phyloP scores from a whole-genome alignment of 2,113 vertebrate genomes.

The Melierax canorus region DNA sequence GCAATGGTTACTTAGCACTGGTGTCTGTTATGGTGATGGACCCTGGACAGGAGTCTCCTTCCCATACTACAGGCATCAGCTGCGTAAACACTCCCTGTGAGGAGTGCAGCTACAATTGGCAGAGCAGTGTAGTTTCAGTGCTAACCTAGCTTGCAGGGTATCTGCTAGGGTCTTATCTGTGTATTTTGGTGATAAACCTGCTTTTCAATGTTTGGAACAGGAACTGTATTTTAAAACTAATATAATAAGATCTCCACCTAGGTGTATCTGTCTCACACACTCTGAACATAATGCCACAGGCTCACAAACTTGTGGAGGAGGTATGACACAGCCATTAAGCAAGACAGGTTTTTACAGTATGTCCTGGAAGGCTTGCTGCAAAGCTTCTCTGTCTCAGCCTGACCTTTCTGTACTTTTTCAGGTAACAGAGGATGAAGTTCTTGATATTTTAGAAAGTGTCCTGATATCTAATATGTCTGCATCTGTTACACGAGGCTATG shows the following conservation, averaged over 20 bases:
- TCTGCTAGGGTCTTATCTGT: background rate
- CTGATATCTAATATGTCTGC: slow-evolving; percentile 95
- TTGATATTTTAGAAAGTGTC: slow-evolving; percentile 96
- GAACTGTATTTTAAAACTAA: background rate
- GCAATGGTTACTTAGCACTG: background rate
- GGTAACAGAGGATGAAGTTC: slow-evolving; percentile 98
- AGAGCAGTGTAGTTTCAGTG: background rate
- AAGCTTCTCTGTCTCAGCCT: background rate
- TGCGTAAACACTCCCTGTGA: background rate
- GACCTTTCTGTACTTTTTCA: slow-evolving; percentile 46
- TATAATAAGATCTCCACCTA: background rate
- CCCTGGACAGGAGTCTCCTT: background rate
- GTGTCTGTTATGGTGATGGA: background rate
- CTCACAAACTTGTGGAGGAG: background rate
- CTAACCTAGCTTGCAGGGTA: background rate
- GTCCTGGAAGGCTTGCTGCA: background rate
- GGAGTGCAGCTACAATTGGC: background rate
- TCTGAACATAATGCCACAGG: background rate
- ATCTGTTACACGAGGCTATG: slow-evolving; percentile 93
- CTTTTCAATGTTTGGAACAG: background rate
- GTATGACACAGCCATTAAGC: background rate
- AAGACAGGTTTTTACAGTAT: background rate
- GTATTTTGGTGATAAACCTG: background rate
- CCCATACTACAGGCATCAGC: background rate
- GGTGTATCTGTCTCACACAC: background rate